These are phyloP conservation scores for Coenobita brevimanus DNA, from an alignment of 1,140 invertebrate genomes.

Conservation along the genomic window DNA sequence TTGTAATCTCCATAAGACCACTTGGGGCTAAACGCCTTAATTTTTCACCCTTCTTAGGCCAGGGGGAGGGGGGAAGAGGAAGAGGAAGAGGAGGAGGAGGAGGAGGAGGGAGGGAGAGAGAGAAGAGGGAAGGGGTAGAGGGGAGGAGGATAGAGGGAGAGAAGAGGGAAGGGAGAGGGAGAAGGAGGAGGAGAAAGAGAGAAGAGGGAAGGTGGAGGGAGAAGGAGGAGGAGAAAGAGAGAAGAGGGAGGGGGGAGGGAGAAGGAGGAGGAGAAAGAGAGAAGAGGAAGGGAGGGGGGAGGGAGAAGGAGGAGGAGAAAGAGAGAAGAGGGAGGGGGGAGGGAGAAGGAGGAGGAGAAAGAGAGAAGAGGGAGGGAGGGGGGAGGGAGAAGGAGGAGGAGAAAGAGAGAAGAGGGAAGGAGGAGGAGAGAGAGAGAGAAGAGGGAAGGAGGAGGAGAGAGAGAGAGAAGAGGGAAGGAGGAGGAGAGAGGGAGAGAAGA, in stretches of 20 bases:
- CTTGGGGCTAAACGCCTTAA: no score
- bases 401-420: background rate
- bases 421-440: no score
- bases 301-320: no score
- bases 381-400: background rate
- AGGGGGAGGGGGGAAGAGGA: background rate
- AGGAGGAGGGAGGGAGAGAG: background rate
- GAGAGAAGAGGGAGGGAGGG: background rate
- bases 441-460: no score
- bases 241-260: no score
- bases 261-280: no score
- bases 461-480: no score
- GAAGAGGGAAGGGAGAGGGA: background rate
- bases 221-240: constrained; percentile 3
- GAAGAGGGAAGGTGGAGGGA: background rate
- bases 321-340: background rate
- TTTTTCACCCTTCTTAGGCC: no score
- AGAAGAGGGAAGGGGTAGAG: background rate
- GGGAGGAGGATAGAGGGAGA: background rate
- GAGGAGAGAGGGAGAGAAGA: no score
- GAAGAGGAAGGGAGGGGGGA: no score
- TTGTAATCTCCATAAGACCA: no score
- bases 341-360: background rate
- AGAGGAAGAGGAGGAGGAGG: background rate
- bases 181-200: background rate